Evolutionary conservation across 2,113 vertebrate genomes (phyloP), one percentile per base, ranked within the genome.

Genomic region (Lepus timidus): DNA sequence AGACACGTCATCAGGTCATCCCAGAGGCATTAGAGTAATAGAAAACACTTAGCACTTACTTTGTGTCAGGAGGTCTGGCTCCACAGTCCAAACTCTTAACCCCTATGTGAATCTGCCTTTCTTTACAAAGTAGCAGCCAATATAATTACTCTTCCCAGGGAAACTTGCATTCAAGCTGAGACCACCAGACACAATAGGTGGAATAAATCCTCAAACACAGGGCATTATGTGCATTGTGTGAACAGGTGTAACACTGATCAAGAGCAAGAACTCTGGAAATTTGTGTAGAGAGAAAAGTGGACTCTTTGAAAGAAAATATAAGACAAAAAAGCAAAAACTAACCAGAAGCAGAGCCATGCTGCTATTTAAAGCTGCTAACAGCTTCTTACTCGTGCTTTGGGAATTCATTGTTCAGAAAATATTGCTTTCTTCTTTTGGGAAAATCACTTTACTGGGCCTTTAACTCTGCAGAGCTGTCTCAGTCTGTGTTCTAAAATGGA

Each of bases 321-420:
- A 58, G 70, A 80, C 51, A 89, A 58, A 81, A 67, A 89, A 33
- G 23, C 64, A 44, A 90, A 93, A 87, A 55, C n/a, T 75, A 90
- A 74, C 14, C 17, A 75, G 61, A 92, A 94, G n/a, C 49, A 71
- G 44, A 44, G 52, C 80, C 8, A 25, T 55, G 44, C n/a, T 84
- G 23, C 36, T 75, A 39, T 76, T 70, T 87, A 84, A 96, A 92
- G 51, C 25, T 80, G 62, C 44, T 76, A 84, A 64, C 39, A 75
- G 25, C 55, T 91, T 89, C 52, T 88, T 88, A 78, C 70, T 90
- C 71, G 49, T 85, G 39, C 55, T 81, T 88, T 81, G 79, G 85
- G 52, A 91, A 76, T 91, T 95, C 19, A 80, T 70, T 29, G 25
- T 65, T 87, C 22, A 70, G 39, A 87, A 95, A 96, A 88, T 85